Base-by-base conservation (phyloP, 2,888 invertebrate species). In the Caradrina clavipalpis region DNA sequence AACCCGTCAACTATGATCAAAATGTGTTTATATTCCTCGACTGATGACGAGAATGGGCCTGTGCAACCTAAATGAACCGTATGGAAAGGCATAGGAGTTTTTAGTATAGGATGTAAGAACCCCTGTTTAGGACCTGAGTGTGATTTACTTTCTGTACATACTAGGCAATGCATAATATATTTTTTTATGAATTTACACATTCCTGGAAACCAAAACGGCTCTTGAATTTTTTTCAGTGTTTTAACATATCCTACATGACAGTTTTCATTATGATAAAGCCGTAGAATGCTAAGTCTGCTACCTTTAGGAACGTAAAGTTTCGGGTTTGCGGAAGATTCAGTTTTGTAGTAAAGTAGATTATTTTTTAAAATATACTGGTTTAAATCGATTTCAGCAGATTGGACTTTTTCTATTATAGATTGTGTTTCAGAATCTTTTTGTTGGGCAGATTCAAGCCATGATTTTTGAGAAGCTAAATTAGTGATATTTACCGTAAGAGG, bases 121-220 rank as follows among this genome's bases (percentile, higher is more conserved):
- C 66, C 66, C 49, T 67, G 59, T 35, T 65, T 65, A 10, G 64
- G 64, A 19, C 57, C 64, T 7, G 26, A n/a, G 10, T 31, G 31
- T 3, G 31, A 13, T 4, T 58, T 58, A 6, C n/a, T 17, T 13
- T 58, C 22, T 2, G 47, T 11, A 11, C 58, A 58, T n/a, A 58
- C 3, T 11, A 58, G n/a, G 26, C 47, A 47, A 31, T 56, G 56
- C 17, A n/a, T 15, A 8, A 56, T 3, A 21, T 58, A 58, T 47
- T 58, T 58, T 26, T n/a, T 47, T 4, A 58, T 47, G 45, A 47
- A 58, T 13, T 11, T n/a, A n/a, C 26, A 10, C 26, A 47, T 58
- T 26, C 22, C 17, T 26, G 58, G 58, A 19, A 58, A 58, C 58
- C 58, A 58, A 22, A 58, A 58, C n/a, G 47, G 26, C 7, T 58